Evolutionary conservation across 2,888 invertebrate genomes (phyloP).

Genomic region (Halocaridina rubra): DNA sequence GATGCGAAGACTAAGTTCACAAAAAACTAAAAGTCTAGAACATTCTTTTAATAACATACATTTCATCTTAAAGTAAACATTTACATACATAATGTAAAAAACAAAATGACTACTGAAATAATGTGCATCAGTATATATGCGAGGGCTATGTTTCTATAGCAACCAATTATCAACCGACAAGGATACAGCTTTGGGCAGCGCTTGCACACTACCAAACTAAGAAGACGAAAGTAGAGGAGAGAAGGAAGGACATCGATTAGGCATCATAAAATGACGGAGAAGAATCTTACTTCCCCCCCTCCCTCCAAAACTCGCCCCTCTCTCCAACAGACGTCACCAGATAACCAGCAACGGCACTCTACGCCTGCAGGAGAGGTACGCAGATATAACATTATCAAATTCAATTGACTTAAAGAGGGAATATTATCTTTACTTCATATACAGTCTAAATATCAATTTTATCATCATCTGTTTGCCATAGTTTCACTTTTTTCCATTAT

Average conservation of each 20-base stretch:
- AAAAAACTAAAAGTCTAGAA: no score
- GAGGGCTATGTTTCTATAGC: no score
- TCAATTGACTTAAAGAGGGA: slow-evolving; percentile 38
- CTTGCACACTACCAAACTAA: slow-evolving; percentile 48
- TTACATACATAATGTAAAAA: no score
- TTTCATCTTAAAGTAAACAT: no score
- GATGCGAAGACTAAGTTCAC: no score
- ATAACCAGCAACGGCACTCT: slow-evolving; percentile 53
- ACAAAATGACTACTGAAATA: no score
- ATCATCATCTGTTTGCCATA: slow-evolving; percentile 55
- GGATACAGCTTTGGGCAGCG: no score
- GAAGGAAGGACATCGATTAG: slow-evolving; percentile 24
- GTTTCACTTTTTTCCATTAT: not conserved
- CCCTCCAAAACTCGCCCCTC: slow-evolving; percentile 45
- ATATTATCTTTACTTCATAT: slow-evolving; percentile 41
- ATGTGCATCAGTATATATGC: no score
- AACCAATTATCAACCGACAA: no score
- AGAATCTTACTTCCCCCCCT: slow-evolving; percentile 19
- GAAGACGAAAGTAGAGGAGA: slow-evolving; percentile 40
- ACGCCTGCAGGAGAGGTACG: slow-evolving; percentile 49
- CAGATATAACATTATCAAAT: no score
- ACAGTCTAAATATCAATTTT: slow-evolving; percentile 49
- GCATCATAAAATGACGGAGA: not conserved
- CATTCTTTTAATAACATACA: no score
- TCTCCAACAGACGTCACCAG: slow-evolving; percentile 52